These are phyloP conservation scores for Catocala fraxini DNA, from an alignment of 2,888 invertebrate genomes.

Conservation along the genomic window DNA sequence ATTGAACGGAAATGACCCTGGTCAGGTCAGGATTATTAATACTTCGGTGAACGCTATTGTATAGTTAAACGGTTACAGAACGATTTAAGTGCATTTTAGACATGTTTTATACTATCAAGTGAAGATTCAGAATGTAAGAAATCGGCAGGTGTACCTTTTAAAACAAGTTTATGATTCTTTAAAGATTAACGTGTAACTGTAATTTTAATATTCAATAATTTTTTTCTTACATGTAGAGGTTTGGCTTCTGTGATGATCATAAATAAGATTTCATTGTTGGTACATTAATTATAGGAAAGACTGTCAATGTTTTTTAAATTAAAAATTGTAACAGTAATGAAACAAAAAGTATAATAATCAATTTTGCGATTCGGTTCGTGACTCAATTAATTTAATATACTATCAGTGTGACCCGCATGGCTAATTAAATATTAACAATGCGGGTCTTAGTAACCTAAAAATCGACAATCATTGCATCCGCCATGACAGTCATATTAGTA, in stretches of 20 bases:
- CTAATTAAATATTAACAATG: conserved; percentile 21
- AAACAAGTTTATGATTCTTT: too few species aligned
- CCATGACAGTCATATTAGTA: conserved; percentile 27
- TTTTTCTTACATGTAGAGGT: not conserved
- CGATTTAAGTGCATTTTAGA: not conserved
- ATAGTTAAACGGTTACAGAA: not conserved
- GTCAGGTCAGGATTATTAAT: conserved; percentile 1
- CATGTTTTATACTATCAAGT: too few species aligned
- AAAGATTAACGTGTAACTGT: not conserved
- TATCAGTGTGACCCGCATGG: conserved; percentile 39
- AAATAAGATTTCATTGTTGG: conserved; percentile 1
- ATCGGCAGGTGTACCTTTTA: too few species aligned
- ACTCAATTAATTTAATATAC: conserved; percentile 21
- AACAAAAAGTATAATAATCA: conserved; percentile 2
- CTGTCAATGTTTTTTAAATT: conserved; percentile 9
- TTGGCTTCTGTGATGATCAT: not conserved
- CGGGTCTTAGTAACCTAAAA: conserved; percentile 37
- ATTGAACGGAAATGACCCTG: conserved; percentile 5
- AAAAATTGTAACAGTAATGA: conserved; percentile 7
- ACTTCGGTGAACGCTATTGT: not conserved
- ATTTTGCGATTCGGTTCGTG: conserved; percentile 10
- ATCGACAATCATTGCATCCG: conserved; percentile 44
- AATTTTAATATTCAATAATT: conserved; percentile 4
- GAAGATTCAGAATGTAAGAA: too few species aligned
- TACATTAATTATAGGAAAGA: conserved; percentile 1